Evolutionary conservation across 2,797 vertebrate genomes (phyloP), one percentile per base, ranked within the genome.

Genomic region (Sciaenops ocellatus): DNA sequence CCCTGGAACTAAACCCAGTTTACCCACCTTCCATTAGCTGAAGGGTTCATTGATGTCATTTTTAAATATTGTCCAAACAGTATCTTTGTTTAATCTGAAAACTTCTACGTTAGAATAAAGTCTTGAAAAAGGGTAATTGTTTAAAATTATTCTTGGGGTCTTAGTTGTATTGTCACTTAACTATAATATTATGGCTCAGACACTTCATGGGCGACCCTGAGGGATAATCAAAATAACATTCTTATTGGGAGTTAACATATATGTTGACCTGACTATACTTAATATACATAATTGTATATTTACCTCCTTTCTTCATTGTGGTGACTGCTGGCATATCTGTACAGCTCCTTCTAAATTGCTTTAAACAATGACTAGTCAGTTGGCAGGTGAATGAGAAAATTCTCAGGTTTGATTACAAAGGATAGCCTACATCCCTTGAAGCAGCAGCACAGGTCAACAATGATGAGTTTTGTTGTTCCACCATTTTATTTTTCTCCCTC

Each of bases 381-480:
- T 86, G 83, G 79, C 81, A 86, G 80, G 63, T 81, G 75, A 82
- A 74, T 38, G 48, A 41, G 65, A 55, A 75, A 69, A 87, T 73
- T 78, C 47, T 30, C 70, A 70, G 79, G 78, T 85, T 76, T 76
- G 38, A 80, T 76, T 26, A 52, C 73, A 57, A 65, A 78, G 82
- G 86, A 83, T 82, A 71, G 59, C 65, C 79, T 59, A 7, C 74
- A 73, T 82, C 69, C 62, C 83, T 83, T 59, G 80, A 88, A 87
- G 75, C 87, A 80, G 80, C 86, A 81, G 73, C 84, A 57, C 83
- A 80, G 89, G 91, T 92, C 88, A 90, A 85, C 75, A 79, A 50
- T 79, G 85, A 89, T 80, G 89, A 90, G 82, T 90, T 90, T 89
- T 92, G 89, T 90, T 91, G 87, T 88, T 90, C 89, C 86, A 85